A percentile compares a stretch with the other conserved stretches of the same genome.
These are phyloP conservation scores for Drosophila serrata DNA, from an alignment of 1,140 invertebrate species.

Conservation along the genomic window DNA sequence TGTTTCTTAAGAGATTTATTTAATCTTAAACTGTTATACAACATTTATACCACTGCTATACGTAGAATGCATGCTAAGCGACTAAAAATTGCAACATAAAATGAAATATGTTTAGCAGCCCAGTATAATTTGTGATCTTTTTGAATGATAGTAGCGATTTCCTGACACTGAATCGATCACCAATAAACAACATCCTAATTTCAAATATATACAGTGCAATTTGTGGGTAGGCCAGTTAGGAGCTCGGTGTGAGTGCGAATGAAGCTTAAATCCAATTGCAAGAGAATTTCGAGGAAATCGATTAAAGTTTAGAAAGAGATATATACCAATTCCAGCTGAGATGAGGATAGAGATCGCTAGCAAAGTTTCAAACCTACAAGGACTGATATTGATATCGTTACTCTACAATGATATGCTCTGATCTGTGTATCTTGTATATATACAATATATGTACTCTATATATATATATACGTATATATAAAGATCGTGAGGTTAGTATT, in stretches of 20 bases:
- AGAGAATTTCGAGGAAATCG: conserved; percentile 13
- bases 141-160: conserved; percentile 2
- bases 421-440: conserved; percentile 37
- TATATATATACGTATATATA: too few relatives aligned
- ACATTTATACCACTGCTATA: conserved; percentile 7
- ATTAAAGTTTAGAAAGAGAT: conserved; percentile 1
- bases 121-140: conserved; percentile 5
- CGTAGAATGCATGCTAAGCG: not conserved
- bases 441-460: conserved; percentile 21
- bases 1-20: too few relatives aligned
- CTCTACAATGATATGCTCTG: conserved; percentile 49
- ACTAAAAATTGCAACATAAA: conserved; percentile 9
- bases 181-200: conserved; percentile 42
- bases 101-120: conserved; percentile 16
- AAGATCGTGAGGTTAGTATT: conserved; percentile 37
- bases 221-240: conserved; percentile 10
- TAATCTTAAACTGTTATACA: not conserved
- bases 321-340: conserved; percentile 14
- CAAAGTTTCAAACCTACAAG: conserved; percentile 25
- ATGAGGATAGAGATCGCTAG: conserved; percentile 20
- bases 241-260: conserved; percentile 21
- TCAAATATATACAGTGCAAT: conserved; percentile 29
- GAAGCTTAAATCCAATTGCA: conserved; percentile 33
- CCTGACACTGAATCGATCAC: conserved; percentile 17
- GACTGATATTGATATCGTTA: conserved; percentile 36